phyloP scores from a whole-genome alignment of 2,797 vertebrate species.

The Sylvia borin region DNA sequence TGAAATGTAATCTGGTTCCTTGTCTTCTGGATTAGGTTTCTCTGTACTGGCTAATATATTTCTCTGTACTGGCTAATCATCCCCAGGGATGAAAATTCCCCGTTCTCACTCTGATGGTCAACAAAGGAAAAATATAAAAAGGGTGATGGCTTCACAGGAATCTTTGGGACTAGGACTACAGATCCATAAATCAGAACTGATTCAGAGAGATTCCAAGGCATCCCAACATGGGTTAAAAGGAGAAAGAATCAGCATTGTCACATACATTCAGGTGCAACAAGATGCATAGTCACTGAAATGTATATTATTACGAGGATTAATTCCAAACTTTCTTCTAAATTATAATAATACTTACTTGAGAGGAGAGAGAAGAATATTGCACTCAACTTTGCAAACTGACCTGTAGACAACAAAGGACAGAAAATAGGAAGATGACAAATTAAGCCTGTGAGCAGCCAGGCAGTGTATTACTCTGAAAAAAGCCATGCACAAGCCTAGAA shows the following conservation, averaged over 20 bases:
- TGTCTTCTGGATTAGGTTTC: neutral
- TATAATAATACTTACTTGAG: constrained; percentile 83
- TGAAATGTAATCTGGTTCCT: neutral
- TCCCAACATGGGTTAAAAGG: neutral
- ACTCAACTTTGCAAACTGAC: constrained; percentile 95
- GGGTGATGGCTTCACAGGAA: neutral
- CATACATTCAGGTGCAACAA: neutral
- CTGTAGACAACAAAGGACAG: constrained; percentile 81
- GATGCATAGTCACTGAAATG: neutral
- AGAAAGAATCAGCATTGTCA: neutral
- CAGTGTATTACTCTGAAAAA: constrained; percentile 74
- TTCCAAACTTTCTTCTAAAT: constrained; percentile 50
- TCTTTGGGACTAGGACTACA: neutral
- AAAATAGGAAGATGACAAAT: constrained; percentile 77
- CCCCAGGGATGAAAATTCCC: neutral
- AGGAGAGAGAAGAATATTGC: constrained; percentile 79
- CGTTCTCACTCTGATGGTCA: rapidly evolving
- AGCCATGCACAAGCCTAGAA: constrained; percentile 72
- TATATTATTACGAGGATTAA: neutral
- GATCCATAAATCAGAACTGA: neutral
- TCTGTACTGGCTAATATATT: neutral
- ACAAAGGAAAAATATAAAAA: neutral
- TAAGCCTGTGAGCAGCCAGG: constrained; percentile 77
- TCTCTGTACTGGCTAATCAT: neutral
- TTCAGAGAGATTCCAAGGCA: neutral